Evolutionary conservation across 2,113 vertebrate species (phyloP).

Genomic region (Ranitomeya variabilis): DNA sequence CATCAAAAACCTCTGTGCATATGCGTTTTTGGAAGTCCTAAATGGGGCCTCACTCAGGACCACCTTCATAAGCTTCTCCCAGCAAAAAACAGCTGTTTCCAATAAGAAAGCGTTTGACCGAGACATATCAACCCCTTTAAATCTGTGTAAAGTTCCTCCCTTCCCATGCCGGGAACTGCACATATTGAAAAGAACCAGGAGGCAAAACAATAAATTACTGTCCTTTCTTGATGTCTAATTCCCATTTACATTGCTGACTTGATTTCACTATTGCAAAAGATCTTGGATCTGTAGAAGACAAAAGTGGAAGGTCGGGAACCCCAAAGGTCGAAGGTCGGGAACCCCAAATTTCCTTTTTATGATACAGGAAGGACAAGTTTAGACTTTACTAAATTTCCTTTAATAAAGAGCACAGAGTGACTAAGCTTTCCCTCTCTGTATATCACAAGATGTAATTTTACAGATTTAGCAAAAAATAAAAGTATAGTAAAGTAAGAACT

Average conservation of each 20-base stretch:
- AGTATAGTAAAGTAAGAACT: not conserved
- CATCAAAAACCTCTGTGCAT: no score
- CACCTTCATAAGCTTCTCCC: no score
- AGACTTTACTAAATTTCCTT: not conserved
- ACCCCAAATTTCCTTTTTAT: not conserved
- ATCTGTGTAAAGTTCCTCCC: not conserved
- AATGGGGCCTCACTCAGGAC: no score
- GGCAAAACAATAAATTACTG: no score
- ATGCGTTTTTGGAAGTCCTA: no score
- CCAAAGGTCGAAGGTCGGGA: not conserved
- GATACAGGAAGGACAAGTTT: not conserved
- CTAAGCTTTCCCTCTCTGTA: not conserved
- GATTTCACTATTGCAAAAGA: not conserved
- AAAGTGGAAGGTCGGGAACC: not conserved
- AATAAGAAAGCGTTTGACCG: not conserved
- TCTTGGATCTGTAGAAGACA: not conserved
- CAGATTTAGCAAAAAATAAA: not conserved
- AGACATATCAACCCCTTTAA: not conserved
- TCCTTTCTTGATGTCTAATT: not conserved
- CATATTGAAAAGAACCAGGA: no score
- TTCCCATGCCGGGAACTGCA: not conserved
- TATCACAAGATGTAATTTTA: not conserved
- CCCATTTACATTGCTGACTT: slow-evolving; percentile 1
- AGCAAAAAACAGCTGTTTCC: no score
- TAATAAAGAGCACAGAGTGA: not conserved